phyloP scores from a whole-genome alignment of 2,797 vertebrate species.

The Meda fulgida region DNA sequence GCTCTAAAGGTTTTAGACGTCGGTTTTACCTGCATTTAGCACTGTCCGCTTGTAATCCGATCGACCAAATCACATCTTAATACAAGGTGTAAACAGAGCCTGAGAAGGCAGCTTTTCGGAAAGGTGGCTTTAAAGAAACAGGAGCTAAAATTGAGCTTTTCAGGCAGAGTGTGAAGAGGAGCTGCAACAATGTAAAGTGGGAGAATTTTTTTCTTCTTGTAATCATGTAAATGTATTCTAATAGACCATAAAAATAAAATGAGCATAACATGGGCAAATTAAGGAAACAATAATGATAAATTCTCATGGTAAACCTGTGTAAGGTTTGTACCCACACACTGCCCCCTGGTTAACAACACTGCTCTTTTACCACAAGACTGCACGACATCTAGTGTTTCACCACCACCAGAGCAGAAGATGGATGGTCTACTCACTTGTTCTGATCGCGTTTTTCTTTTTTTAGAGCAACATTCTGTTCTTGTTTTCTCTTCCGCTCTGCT shows the following conservation, averaged over 20 bases:
- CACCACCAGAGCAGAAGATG: background rate
- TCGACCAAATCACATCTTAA: too few relatives aligned
- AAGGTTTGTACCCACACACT: background rate
- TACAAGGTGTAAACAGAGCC: background rate
- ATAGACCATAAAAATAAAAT: background rate
- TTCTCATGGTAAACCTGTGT: background rate
- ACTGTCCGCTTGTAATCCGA: too few relatives aligned
- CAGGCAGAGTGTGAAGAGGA: too few relatives aligned
- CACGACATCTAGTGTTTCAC: background rate
- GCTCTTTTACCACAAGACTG: background rate
- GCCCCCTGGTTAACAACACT: background rate
- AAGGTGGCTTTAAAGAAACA: background rate
- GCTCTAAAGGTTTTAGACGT: too few relatives aligned
- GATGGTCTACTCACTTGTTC: constrained; percentile 76
- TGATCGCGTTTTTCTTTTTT: constrained; percentile 79
- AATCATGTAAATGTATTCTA: background rate
- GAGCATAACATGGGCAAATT: background rate
- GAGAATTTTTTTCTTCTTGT: too few relatives aligned
- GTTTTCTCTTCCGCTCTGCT: constrained; percentile 76
- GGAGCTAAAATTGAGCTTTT: background rate
- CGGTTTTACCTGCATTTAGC: too few relatives aligned
- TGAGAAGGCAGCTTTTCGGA: background rate
- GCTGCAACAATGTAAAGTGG: too few relatives aligned
- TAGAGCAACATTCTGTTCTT: constrained; percentile 79
- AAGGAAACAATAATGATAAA: too few relatives aligned